Evolutionary conservation across 30 jellyfish, hydroid and myxozoan genomes (phyloP), one percentile per base, ranked within the genome.

Genomic region (Cassiopea andromeda): DNA sequence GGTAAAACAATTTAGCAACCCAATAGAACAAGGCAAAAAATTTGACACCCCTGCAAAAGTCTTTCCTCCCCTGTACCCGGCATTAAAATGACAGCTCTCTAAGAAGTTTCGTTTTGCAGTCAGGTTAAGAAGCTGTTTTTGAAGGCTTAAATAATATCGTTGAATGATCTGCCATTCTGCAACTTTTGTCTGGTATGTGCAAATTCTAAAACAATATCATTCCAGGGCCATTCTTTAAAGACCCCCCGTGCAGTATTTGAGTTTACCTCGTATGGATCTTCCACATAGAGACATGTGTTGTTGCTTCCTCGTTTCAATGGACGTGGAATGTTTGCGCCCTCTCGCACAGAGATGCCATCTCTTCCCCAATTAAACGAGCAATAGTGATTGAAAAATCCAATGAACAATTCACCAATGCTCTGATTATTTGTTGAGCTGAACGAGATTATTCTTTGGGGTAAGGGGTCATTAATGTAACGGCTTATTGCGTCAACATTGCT

Each of bases 201-300:
- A 67, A 86, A 86, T 71, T 60, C 44, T 1, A 13, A 83, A 59
- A 43, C 2, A 8, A 86, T 77, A 12, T 64, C 70, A 12, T n/a
- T n/a, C 94, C 94, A 86, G 1, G 66, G 27, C 73, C 44, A 47
- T 3, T 77, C 47, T 50, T 67, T 49, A 48, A 59, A 86, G n/a
- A 86, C 94, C 2, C 78, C 68, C 61, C 84, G 44, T 75, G 94
- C 89, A 5, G 88, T 77, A 59, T 86, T 86, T 43, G 54, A 10
- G 8, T 69, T 45, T 54, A 59, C 12, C 12, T 59, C 69, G 48
- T 27, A 86, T 1, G 94, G 94, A 44, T 86, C 89, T 48, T 86
- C 89, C n/a, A 86, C 94, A 19, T 86, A 86, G 2, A 86, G 43
- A 38, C 89, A 86, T 49, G 94, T 86, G 69, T 86, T 77, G 76